Conservation (phyloP, 2,888 invertebrate genomes). For the Phengaris arion region DNA sequence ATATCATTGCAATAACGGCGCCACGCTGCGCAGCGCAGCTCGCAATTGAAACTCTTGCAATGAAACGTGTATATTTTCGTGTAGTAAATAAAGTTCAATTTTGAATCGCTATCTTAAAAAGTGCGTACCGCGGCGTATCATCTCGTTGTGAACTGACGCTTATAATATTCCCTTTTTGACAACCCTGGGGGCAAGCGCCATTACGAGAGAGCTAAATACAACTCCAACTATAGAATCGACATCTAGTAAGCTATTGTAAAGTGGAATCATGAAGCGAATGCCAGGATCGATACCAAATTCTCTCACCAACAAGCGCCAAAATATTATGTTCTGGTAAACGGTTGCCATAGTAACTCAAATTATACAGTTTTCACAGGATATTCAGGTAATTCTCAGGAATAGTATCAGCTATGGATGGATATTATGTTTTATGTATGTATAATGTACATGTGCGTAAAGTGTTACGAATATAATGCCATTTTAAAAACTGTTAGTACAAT, state of each 20-base stretch:
- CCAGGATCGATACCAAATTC: constrained; percentile 20
- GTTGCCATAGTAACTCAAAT: neutral
- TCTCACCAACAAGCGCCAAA: neutral
- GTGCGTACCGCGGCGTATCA: too few species aligned
- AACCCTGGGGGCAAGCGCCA: constrained; percentile 16
- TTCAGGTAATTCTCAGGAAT: neutral
- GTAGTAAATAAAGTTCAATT: too few species aligned
- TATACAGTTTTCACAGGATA: neutral
- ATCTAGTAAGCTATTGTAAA: constrained; percentile 26
- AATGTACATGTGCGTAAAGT: too few species aligned
- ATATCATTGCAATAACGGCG: too few species aligned
- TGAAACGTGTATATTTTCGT: too few species aligned
- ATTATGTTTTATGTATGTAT: too few species aligned
- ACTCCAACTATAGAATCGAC: constrained; percentile 22
- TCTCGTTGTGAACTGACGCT: neutral
- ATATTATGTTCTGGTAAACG: neutral
- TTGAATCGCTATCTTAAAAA: too few species aligned
- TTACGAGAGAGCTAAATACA: constrained; percentile 28
- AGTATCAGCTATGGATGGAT: too few species aligned
- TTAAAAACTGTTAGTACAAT: too few species aligned
- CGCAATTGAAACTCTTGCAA: too few species aligned
- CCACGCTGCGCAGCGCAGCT: too few species aligned
- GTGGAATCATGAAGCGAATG: constrained; percentile 23
- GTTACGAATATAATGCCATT: too few species aligned
- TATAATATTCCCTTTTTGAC: neutral